phyloP scores from a whole-genome alignment of 2,797 vertebrate genomes.

The Hypotaenidia okinawae region DNA sequence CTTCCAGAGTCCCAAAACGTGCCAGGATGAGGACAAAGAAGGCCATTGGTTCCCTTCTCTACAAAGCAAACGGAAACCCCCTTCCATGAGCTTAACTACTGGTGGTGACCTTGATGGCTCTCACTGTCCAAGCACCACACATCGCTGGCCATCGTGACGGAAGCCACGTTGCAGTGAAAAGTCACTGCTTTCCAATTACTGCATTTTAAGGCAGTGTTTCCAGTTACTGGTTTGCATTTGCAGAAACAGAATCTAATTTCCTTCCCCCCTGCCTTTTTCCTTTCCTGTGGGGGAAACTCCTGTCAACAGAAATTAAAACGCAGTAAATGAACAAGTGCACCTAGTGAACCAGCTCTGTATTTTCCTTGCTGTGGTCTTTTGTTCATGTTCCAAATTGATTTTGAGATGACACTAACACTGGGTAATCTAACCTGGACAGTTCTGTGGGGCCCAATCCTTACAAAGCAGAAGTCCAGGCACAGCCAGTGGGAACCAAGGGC shows the following conservation, averaged over 20 bases:
- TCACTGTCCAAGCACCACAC: background rate
- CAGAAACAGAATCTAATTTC: background rate
- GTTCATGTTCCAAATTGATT: conserved; percentile 31
- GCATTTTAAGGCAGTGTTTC: background rate
- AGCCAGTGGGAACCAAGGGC: background rate
- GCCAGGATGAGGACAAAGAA: background rate
- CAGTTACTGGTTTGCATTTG: background rate
- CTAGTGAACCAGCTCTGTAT: background rate
- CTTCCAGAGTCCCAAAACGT: background rate
- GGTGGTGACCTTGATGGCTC: background rate
- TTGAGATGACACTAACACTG: conserved; percentile 23
- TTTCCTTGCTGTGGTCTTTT: conserved; percentile 41
- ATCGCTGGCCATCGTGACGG: background rate
- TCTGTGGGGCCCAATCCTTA: background rate
- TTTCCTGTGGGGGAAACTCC: background rate
- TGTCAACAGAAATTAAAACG: background rate
- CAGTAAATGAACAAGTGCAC: background rate
- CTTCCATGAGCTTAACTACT: background rate
- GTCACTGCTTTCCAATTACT: background rate
- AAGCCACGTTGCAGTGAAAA: background rate
- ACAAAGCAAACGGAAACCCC: background rate
- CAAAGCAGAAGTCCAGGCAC: background rate
- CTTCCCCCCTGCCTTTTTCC: background rate
- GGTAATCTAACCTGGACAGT: conserved; percentile 12
- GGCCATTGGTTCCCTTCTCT: background rate